Percentiles rank a stretch among this genome's conserved stretches.
These are phyloP conservation scores for Psix sp. DNA, from an alignment of 1,140 invertebrate genomes.

Conservation along the genomic window DNA sequence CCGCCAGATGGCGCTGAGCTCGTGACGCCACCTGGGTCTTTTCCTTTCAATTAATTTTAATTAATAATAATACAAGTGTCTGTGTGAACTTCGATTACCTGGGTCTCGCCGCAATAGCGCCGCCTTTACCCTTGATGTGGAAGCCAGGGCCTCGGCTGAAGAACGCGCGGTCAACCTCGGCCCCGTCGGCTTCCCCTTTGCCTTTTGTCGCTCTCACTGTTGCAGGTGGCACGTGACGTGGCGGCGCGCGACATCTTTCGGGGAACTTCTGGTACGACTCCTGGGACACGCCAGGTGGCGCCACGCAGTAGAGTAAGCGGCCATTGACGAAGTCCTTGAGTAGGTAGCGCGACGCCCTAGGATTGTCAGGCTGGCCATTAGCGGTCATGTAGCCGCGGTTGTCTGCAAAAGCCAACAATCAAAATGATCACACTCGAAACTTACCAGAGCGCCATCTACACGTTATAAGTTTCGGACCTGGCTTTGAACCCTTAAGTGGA, in stretches of 20 bases:
- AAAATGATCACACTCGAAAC: conserved; percentile 3
- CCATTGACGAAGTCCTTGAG: conserved; percentile 97
- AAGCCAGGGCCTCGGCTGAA: conserved; percentile 75
- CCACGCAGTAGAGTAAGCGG: conserved; percentile 88
- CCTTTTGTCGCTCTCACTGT: conserved; percentile 79
- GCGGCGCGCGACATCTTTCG: conserved; percentile 64
- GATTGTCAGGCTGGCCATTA: conserved; percentile 94
- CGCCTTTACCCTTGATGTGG: conserved; percentile 74
- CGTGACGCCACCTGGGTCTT: too few relatives aligned
- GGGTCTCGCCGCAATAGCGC: neutral
- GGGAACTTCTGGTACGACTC: conserved; percentile 82
- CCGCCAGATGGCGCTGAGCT: too few relatives aligned
- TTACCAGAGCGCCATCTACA: too few relatives aligned
- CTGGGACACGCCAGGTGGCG: conserved; percentile 88
- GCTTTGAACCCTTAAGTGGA: neutral
- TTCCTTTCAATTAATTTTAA: too few relatives aligned
- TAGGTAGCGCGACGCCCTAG: conserved; percentile 90
- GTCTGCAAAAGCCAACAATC: conserved; percentile 77
- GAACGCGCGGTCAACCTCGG: conserved; percentile 80
- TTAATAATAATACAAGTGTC: too few relatives aligned
- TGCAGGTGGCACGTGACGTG: conserved; percentile 75
- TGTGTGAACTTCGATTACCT: conserved; percentile 1
- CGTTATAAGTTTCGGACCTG: too few relatives aligned
- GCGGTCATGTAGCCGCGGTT: conserved; percentile 97
- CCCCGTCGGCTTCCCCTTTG: conserved; percentile 65